These are phyloP conservation scores for Furnarius figulus DNA, from an alignment of 2,113 vertebrate species.

Conservation along the genomic window DNA sequence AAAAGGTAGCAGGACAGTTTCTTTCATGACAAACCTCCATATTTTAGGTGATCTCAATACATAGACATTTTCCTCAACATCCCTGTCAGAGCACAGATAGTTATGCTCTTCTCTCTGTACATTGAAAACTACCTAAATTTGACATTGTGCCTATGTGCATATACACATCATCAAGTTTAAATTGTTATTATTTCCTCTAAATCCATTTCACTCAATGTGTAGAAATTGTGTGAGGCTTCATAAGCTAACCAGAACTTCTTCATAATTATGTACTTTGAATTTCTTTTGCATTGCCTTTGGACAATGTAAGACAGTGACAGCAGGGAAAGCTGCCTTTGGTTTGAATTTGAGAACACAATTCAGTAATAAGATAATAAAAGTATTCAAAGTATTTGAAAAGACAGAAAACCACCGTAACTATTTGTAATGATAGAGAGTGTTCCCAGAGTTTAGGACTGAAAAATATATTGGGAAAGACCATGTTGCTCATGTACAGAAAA, in stretches of 20 bases:
- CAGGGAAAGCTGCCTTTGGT: not conserved
- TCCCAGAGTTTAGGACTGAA: not conserved
- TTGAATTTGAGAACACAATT: not conserved
- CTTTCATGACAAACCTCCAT: not conserved
- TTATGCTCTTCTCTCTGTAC: not conserved
- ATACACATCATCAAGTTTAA: not conserved
- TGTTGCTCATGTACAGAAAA: not conserved
- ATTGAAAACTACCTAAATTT: not conserved
- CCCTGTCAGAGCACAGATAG: not conserved
- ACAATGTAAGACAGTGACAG: not conserved
- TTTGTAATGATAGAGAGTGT: not conserved
- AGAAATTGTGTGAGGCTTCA: not conserved
- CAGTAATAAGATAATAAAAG: not conserved
- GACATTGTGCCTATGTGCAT: not conserved
- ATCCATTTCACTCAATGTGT: not conserved
- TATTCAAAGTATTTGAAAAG: not conserved
- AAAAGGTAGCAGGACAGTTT: not conserved
- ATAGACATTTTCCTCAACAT: not conserved
- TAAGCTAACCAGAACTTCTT: not conserved
- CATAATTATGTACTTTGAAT: not conserved
- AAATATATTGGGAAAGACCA: not conserved
- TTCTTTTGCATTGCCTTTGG: not conserved
- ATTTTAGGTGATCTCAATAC: not conserved
- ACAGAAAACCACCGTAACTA: not conserved
- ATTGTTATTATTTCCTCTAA: not conserved